Percentiles rank a stretch among this genome's conserved stretches.
Conservation (phyloP, 2,797 vertebrate species). For the Phrynocephalus guinanensis region DNA sequence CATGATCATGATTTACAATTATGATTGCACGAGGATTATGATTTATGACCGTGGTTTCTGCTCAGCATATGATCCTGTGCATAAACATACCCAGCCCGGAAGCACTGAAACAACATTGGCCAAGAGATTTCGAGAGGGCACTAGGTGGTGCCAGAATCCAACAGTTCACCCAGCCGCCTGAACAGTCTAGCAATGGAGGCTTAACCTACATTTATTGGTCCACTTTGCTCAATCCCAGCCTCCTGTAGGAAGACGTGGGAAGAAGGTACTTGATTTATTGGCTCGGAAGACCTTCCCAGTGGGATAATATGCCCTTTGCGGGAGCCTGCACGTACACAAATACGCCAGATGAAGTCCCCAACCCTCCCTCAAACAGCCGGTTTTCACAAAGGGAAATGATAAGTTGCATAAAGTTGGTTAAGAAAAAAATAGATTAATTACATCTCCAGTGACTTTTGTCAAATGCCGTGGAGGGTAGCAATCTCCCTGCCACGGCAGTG, state of each 20-base stretch:
- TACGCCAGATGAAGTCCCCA: background rate
- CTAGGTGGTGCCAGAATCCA: slow-evolving; percentile 33
- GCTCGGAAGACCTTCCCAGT: background rate
- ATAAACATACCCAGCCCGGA: no score
- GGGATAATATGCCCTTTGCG: background rate
- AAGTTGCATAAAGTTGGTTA: slow-evolving; percentile 15
- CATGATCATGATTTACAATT: no score
- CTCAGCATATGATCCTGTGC: background rate
- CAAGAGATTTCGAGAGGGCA: background rate
- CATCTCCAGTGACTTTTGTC: background rate
- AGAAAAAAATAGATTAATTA: slow-evolving; percentile 22
- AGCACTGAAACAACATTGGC: background rate
- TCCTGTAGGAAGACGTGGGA: background rate
- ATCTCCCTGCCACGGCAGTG: background rate
- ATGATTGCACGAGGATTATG: background rate
- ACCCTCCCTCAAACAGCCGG: no score
- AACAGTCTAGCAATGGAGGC: background rate
- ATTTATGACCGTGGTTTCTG: background rate
- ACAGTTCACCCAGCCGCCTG: background rate
- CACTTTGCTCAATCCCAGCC: background rate
- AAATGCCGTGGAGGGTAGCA: background rate
- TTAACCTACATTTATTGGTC: no score
- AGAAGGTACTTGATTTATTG: background rate
- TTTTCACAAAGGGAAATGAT: background rate
- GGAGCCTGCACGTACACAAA: background rate